Conservation (phyloP, 2,888 invertebrate genomes). For the Cephus rjabovi region DNA sequence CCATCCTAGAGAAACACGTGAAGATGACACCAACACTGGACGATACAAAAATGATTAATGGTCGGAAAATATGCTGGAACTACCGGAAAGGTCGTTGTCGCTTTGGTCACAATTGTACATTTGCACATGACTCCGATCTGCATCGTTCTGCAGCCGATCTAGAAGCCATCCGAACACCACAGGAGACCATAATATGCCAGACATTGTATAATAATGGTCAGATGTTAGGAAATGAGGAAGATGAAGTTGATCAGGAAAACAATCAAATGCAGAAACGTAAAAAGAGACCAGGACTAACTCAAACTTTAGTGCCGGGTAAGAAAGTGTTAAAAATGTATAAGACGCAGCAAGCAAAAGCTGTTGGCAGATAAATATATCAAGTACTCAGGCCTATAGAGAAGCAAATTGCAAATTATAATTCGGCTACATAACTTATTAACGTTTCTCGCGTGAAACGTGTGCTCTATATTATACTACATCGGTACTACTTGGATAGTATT, state of each 20-base stretch:
- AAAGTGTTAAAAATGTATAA: conserved; percentile 85
- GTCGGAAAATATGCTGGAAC: conserved; percentile 93
- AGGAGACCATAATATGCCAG: conserved; percentile 65
- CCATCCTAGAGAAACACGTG: conserved; percentile 90
- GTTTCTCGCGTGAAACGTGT: neutral
- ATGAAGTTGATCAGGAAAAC: conserved; percentile 69
- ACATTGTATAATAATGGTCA: conserved; percentile 56
- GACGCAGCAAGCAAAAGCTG: conserved; percentile 71
- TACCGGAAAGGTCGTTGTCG: conserved; percentile 90
- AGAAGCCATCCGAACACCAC: conserved; percentile 69
- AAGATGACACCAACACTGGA: conserved; percentile 83
- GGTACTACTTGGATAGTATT: neutral
- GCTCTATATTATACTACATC: neutral
- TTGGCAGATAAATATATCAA: conserved; percentile 51
- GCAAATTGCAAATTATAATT: neutral
- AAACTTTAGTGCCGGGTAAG: conserved; percentile 83
- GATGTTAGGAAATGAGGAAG: conserved; percentile 8
- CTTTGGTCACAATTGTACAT: conserved; percentile 92
- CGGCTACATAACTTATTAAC: neutral
- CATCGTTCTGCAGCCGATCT: conserved; percentile 74
- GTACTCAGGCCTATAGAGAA: neutral
- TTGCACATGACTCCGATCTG: conserved; percentile 90
- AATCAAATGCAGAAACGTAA: conserved; percentile 70
- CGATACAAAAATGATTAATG: conserved; percentile 84
- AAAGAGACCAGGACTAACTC: conserved; percentile 83